Evolutionary conservation across 2,888 invertebrate genomes (phyloP), one percentile per base, ranked within the genome.

Genomic region (Isotomurus palustris): DNA sequence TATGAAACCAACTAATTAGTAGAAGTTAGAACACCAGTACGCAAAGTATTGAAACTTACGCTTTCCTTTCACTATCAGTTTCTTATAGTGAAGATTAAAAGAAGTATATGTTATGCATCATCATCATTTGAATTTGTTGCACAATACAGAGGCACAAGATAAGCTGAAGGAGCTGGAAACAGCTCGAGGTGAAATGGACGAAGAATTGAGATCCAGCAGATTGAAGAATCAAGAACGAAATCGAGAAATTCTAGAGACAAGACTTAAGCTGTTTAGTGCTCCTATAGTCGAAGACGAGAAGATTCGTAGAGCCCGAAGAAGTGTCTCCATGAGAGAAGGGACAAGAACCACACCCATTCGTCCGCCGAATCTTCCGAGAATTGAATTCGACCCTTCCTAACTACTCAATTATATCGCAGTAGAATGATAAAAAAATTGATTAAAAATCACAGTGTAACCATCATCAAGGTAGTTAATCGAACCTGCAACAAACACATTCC

Each of bases 221-320:
- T 80, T 83, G 71, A 87, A 86, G 75, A 86, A 86, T 51, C 79
- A 86, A 28, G 87, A 87, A 74, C 80, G 82, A 61, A 79, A 79
- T 41, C 81, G 82, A 72, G 80, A 82, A 71, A 73, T 81, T 40
- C 71, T 83, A 43, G 83, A 83, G 72, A 78, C 80, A 1, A 76
- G 80, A 69, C 74, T 83, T 47, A 77, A 68, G 55, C 55, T 70
- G n/a, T 70, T 68, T 45, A 64, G 64, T 58, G 68, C 70, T 32
- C 68, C 68, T 5, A 70, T 69, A 49, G 70, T 68, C 3, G 68
- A 70, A 53, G 68, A 68, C 50, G 68, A 70, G 38, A 69, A 66
- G 40, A 67, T 68, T 32, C 60, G 62, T 2, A 45, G 66, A 29
- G 64, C 69, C 2, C 55, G 70, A 21, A 56, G 70, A 29, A 68